phyloP scores from a whole-genome alignment of 2,113 vertebrate species.

The Semnopithecus entellus region DNA sequence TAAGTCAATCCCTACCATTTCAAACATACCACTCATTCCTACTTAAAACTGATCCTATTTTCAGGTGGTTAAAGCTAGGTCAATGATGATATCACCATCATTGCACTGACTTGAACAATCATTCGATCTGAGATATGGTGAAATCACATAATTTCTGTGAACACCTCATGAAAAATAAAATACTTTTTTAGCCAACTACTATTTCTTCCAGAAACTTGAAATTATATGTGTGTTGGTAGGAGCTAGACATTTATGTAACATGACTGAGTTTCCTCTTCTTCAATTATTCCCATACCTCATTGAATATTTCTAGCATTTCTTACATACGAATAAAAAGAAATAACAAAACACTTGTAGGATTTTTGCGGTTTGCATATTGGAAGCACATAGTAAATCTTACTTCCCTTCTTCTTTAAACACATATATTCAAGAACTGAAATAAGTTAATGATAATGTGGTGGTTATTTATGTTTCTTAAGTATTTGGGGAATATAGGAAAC shows the following conservation, averaged over 20 bases:
- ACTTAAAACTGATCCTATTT: not conserved
- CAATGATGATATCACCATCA: not conserved
- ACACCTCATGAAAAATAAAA: not conserved
- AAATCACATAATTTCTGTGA: not conserved
- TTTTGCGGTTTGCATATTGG: not conserved
- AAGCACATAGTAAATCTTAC: not conserved
- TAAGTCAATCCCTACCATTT: not conserved
- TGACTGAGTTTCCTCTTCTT: not conserved
- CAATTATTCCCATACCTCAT: not conserved
- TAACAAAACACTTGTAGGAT: not conserved
- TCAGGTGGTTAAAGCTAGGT: not conserved
- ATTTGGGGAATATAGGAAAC: not conserved
- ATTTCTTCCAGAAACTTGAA: conserved; percentile 8
- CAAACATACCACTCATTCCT: not conserved
- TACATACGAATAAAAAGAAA: not conserved
- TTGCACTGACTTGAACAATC: not conserved
- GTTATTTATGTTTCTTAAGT: not conserved
- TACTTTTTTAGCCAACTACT: not conserved
- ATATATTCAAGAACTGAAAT: conserved; percentile 1
- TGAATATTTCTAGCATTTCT: not conserved
- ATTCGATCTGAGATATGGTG: not conserved
- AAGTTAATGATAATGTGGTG: not conserved
- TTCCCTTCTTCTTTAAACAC: not conserved
- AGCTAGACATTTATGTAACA: not conserved
- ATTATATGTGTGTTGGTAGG: not conserved